Evolutionary conservation across 2,888 invertebrate genomes (phyloP).

Genomic region (Chloroclystis v-ata): DNA sequence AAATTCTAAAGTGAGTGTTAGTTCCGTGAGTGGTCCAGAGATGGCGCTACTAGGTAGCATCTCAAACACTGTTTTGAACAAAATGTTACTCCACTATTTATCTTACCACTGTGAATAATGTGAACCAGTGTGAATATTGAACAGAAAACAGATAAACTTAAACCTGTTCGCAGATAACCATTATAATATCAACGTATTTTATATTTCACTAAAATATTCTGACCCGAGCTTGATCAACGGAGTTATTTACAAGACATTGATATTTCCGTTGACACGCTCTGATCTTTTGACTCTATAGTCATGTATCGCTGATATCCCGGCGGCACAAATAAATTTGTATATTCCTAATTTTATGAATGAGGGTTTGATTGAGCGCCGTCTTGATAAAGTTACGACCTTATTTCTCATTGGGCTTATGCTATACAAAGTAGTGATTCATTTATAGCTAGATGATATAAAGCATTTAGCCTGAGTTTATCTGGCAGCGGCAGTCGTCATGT

Average conservation of each 20-base stretch:
- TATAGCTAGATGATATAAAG: constrained; percentile 15
- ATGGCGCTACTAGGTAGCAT: constrained; percentile 19
- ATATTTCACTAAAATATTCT: constrained; percentile 6
- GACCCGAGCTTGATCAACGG: constrained; percentile 2
- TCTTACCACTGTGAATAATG: no score
- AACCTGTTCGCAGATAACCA: constrained; percentile 4
- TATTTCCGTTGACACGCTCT: constrained; percentile 12
- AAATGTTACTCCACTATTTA: no score
- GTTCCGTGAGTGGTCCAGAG: constrained; percentile 10
- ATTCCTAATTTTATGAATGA: constrained; percentile 21
- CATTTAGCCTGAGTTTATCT: constrained; percentile 25
- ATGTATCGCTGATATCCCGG: constrained; percentile 11
- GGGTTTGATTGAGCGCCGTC: constrained; percentile 17
- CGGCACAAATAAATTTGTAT: constrained; percentile 12
- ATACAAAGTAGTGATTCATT: constrained; percentile 24
- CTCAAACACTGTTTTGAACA: no score
- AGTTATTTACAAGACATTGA: constrained; percentile 7
- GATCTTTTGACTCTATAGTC: constrained; percentile 13
- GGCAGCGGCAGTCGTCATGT: constrained; percentile 16
- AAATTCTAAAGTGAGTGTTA: neutral
- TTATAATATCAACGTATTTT: neutral
- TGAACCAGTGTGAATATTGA: neutral
- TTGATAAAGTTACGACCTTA: constrained; percentile 20
- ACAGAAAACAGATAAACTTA: neutral
- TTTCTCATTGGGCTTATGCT: constrained; percentile 11